Base-by-base conservation (phyloP, 2,113 vertebrate genomes). In the Empidonax traillii region DNA sequence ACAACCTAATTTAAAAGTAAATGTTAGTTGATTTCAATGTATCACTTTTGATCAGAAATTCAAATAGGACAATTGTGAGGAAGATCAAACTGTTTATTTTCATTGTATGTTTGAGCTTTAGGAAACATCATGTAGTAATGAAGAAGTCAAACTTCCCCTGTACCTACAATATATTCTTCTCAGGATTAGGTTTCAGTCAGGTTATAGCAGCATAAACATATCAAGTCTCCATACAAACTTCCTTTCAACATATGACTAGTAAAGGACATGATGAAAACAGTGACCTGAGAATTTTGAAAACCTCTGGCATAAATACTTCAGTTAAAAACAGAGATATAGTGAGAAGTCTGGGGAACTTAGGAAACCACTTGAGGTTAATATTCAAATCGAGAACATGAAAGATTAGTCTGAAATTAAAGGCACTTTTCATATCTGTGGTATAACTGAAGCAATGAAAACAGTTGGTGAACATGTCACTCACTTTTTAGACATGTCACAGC, bases 381-480 rank as follows among this genome's bases (percentile, higher is more conserved):
- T 96, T 96, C 89, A 86, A 97, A 87, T 85, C 94, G 61, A 94
- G 93, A 96, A 92, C 92, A 88, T 90, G 79, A 95, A 97, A 90
- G 97, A 90, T 98, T 96, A 97, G 90, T 82, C 93, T 97, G 56
- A 86, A 97, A 95, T 98, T 97, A 96, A 96, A 96, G 88, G 51
- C 19, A 81, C 90, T 97, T 97, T 95, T 95, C 94, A 90, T 94
- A 94, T 97, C 74, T 92, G 79, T 90, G 69, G 68, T 95, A 87
- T 95, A 98, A 98, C 96, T 95, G 94, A 97, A 97, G 93, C 79
- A 94, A 97, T 92, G 90, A 96, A 97, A 97, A 97, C 94, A 97
- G 96, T 65, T 90, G 96, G 94, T 96, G 95, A 95, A 96, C 77
- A 69, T 85, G 95, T 96, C 97, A 97, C 79, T 98, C 95, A 97